Evolutionary conservation across 53 echinoderm and acorn worm species (phyloP).

Genomic region (Henricia sp.): DNA sequence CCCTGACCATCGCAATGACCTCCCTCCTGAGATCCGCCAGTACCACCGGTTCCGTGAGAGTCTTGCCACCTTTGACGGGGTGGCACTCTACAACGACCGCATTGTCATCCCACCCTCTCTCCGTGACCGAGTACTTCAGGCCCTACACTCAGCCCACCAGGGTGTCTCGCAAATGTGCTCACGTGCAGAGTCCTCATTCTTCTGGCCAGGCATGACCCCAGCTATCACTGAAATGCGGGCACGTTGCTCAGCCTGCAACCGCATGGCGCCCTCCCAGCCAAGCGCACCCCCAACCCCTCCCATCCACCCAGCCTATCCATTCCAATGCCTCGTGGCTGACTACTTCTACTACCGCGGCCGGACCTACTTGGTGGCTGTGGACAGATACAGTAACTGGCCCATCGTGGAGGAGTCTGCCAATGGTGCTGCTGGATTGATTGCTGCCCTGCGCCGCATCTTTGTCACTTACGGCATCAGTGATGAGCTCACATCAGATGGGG

Average conservation of each 20-base stretch:
- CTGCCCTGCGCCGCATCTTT: constrained; percentile 48
- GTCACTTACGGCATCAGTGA: constrained; percentile 60
- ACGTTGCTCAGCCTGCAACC: constrained; percentile 32
- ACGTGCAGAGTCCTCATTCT: constrained; percentile 64
- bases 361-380: constrained; percentile 63
- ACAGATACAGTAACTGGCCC: constrained; percentile 68
- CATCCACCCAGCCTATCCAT: constrained; percentile 54
- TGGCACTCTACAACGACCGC: constrained; percentile 54
- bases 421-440: constrained; percentile 8
- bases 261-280: constrained; percentile 37
- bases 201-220: constrained; percentile 71
- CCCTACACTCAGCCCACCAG: constrained; percentile 72
- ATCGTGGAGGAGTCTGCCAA: constrained; percentile 47
- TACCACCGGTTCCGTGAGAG: constrained; percentile 37
- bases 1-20: constrained; percentile 38
- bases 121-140: constrained; percentile 21
- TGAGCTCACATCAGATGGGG: constrained; percentile 53
- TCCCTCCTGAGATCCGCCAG: constrained; percentile 40
- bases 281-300: constrained; percentile 54
- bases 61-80: constrained; percentile 58
- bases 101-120: constrained; percentile 68
- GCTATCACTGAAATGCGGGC: constrained; percentile 36
- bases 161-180: constrained; percentile 70
- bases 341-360: constrained; percentile 67
- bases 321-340: constrained; percentile 65